phyloP scores from a whole-genome alignment of 2,888 invertebrate genomes.

The Scaptomyza polygonia region DNA sequence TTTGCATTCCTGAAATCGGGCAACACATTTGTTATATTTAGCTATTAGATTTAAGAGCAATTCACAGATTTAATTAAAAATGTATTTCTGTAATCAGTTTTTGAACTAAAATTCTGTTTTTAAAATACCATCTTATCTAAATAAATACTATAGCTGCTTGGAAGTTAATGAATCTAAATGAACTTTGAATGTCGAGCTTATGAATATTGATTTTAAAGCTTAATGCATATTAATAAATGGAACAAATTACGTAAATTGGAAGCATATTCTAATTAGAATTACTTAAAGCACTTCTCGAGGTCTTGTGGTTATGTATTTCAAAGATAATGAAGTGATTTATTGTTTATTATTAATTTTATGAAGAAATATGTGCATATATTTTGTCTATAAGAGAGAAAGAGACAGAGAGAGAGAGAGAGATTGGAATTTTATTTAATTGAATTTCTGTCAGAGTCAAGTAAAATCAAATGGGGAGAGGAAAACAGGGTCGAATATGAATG shows the following conservation, averaged over 20 bases:
- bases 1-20: neutral
- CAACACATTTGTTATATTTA: neutral
- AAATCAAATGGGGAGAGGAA: conserved; percentile 6
- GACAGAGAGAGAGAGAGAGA: neutral
- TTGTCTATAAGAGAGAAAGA: neutral
- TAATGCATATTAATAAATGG: neutral
- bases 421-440: conserved; percentile 1
- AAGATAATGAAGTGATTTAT: conserved; percentile 15
- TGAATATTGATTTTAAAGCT: neutral
- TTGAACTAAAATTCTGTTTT: no score
- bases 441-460: conserved; percentile 17
- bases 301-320: neutral
- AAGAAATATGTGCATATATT: neutral
- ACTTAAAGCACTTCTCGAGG: neutral
- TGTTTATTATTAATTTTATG: conserved; percentile 1
- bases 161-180: neutral
- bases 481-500: conserved; percentile 21
- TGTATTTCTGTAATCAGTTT: no score
- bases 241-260: neutral
- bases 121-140: neutral
- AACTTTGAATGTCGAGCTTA: neutral
- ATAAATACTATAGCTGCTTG: neutral
- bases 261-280: neutral
- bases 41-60: no score
- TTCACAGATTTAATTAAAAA: no score